phyloP scores from a whole-genome alignment of 2,113 vertebrate genomes.

The Crotophaga sulcirostris region DNA sequence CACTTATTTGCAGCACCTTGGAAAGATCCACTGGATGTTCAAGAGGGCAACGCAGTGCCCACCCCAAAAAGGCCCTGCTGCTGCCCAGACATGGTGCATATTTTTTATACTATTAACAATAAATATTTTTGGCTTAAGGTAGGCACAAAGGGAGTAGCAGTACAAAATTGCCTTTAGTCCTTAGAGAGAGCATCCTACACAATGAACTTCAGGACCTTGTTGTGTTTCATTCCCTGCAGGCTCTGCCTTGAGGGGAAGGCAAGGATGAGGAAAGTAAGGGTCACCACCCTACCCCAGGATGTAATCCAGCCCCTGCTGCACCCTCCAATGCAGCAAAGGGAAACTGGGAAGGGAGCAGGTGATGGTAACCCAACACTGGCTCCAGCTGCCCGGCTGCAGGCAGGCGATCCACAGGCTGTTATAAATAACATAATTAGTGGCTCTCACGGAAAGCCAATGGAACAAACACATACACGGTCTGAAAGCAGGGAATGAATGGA shows the following conservation, averaged over 20 bases:
- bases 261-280: background rate
- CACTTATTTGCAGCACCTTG: background rate
- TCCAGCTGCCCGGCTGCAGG: background rate
- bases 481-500: background rate
- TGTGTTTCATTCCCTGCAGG: background rate
- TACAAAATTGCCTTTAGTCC: background rate
- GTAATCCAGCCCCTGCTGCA: background rate
- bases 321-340: background rate
- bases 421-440: background rate
- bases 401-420: background rate
- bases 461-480: background rate
- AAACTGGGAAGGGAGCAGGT: background rate
- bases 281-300: background rate
- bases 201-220: background rate
- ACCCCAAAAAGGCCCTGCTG: background rate
- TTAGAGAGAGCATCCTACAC: background rate
- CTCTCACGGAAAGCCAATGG: background rate
- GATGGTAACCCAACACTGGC: conserved; percentile 30
- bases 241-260: background rate
- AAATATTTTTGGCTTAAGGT: background rate
- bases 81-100: accelerated
- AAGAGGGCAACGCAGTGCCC: background rate
- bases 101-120: background rate
- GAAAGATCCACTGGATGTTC: background rate
- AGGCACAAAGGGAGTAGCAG: background rate